Evolutionary conservation across 2,888 invertebrate genomes (phyloP), one percentile per base, ranked within the genome.

Genomic region (Rhagonycha lutea): DNA sequence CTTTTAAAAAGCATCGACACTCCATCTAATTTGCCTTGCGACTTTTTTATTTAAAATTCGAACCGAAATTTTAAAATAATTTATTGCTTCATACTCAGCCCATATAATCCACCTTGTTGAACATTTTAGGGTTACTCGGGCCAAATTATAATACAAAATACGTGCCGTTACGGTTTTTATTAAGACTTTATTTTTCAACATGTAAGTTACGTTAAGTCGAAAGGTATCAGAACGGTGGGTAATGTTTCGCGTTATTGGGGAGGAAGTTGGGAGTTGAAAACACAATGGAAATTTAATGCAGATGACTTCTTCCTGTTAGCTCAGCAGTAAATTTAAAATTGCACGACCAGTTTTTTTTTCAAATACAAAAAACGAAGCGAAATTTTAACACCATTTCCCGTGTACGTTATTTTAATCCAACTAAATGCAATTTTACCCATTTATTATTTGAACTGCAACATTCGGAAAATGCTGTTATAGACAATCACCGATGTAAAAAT

Each of bases 111-210:
- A 69, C 69, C 60, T 26, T 26, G 69, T 69, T 69, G 69, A 69
- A 60, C 69, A 69, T 61, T 61, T 60, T 61, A 14, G 70, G 70
- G 28, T 28, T 29, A 61, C 61, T 12, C 62, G 29, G 23, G 29
- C 7, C 61, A 18, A 61, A 28, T 69, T 61, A 61, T 69, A 69
- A 69, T 69, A 69, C 69, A 69, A 70, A 70, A 61, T 70, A 70
- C 70, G 69, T 70, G 70, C 62, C 29, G 28, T 69, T 62, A 29
- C 29, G 28, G 62, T 29, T 70, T 70, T 62, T 29, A 70, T 70
- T 14, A 62, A 70, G 70, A 70, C 62, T 70, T 70, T 24, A 62
- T 61, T 70, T 70, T 70, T 62, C 70, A 62, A 14, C 62, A 29
- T 14, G 70, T 47, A 47, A 47, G 47, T 47, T 47, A 47, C 47